phyloP scores from a whole-genome alignment of 2,888 invertebrate genomes.

The Lasioglossum malachurum region DNA sequence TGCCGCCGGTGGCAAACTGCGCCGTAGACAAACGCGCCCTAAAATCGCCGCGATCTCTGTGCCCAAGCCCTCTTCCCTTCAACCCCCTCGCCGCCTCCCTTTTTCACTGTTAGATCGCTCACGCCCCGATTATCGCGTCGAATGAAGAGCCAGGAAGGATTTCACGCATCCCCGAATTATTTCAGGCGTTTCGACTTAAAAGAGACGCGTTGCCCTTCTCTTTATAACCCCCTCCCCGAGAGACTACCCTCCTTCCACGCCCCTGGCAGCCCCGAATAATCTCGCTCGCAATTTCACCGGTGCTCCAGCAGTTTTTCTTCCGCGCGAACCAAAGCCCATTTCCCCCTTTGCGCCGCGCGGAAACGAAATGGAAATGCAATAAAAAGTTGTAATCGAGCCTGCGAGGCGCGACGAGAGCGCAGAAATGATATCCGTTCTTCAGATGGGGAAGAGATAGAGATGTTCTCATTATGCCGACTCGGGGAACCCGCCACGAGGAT shows the following conservation, averaged over 20 bases:
- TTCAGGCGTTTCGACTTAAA: slow-evolving; percentile 47
- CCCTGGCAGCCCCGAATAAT: slow-evolving; percentile 29
- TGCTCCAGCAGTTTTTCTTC: slow-evolving; percentile 2
- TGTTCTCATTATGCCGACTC: slow-evolving; percentile 62
- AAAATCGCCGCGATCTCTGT: slow-evolving; percentile 60
- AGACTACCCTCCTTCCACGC: not conserved
- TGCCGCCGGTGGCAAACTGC: slow-evolving; percentile 32
- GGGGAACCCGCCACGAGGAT: slow-evolving; percentile 29
- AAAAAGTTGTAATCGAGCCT: slow-evolving; percentile 82
- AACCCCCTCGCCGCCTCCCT: not conserved
- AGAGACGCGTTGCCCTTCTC: slow-evolving; percentile 17
- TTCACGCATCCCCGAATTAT: slow-evolving; percentile 83
- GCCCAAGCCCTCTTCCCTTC: not conserved
- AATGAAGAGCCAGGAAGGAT: slow-evolving; percentile 81
- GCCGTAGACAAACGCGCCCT: slow-evolving; percentile 65
- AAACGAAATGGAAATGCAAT: slow-evolving; percentile 84
- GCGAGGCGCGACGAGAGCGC: slow-evolving; percentile 28
- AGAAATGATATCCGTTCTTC: slow-evolving; percentile 27
- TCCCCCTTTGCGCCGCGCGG: slow-evolving; percentile 54
- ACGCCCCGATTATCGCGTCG: slow-evolving; percentile 68
- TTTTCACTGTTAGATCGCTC: slow-evolving; percentile 55
- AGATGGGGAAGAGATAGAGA: not conserved
- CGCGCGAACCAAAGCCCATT: not conserved
- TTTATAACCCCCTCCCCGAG: not conserved
- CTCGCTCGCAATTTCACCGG: slow-evolving; percentile 43